Percentiles rank a stretch among this genome's conserved stretches.
Evolutionary conservation across 2,888 invertebrate species (phyloP).

Genomic region (Bombylius discolor): DNA sequence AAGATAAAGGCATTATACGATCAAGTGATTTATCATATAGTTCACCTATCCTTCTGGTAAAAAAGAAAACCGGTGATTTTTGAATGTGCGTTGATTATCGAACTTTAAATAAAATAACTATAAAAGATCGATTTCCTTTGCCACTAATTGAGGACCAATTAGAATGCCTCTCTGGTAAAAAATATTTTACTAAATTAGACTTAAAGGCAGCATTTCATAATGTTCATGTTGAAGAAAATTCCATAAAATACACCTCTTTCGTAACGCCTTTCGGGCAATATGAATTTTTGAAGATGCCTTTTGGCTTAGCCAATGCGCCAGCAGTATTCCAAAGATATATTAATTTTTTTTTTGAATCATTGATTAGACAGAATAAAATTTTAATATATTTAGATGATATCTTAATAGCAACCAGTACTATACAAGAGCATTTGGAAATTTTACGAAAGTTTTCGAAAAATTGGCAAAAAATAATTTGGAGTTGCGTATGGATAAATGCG

Average conservation of each 20-base stretch:
- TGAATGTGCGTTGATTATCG: not conserved
- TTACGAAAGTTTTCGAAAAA: too few species aligned
- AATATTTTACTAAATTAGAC: not conserved
- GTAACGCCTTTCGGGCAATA: too few species aligned
- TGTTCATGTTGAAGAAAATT: not conserved
- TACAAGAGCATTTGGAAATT: slow-evolving; percentile 8
- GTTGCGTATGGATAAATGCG: too few species aligned
- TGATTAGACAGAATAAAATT: slow-evolving; percentile 6
- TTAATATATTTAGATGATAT: slow-evolving; percentile 17
- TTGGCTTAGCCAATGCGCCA: slow-evolving; percentile 2
- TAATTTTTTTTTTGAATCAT: slow-evolving; percentile 8
- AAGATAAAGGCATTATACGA: not conserved
- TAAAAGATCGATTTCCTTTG: not conserved
- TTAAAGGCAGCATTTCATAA: not conserved
- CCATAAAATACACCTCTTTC: not conserved
- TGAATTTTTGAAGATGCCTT: not conserved
- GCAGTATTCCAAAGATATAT: slow-evolving; percentile 13
- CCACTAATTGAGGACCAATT: not conserved
- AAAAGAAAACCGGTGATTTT: not conserved
- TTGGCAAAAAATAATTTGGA: too few species aligned
- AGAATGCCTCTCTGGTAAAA: not conserved
- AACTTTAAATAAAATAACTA: not conserved
- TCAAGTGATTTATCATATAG: not conserved
- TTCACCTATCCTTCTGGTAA: not conserved
- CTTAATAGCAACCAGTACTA: slow-evolving; percentile 8